Evolutionary conservation across 2,113 vertebrate species (phyloP).

Genomic region (Corydoras sp.): DNA sequence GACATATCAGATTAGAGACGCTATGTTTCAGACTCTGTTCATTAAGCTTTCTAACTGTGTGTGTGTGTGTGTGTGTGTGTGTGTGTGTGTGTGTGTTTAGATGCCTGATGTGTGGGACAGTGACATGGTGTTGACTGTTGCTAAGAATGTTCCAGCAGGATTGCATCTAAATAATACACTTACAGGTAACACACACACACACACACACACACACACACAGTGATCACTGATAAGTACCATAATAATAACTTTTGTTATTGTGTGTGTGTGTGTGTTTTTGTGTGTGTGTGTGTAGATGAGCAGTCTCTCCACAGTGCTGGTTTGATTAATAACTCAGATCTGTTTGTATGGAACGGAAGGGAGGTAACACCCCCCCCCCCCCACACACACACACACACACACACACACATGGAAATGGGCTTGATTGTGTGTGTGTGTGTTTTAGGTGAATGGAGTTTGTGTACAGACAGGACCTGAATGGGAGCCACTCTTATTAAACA

Average conservation of each 20-base stretch:
- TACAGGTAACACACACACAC: conserved; percentile 64
- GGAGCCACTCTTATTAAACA: conserved; percentile 78
- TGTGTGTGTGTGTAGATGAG: conserved; percentile 73
- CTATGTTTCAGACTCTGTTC: too few species aligned
- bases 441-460: conserved; percentile 74
- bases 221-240: neutral
- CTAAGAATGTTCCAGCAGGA: conserved; percentile 82
- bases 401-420: neutral
- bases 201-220: conserved; percentile 34
- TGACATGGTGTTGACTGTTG: conserved; percentile 81
- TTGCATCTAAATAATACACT: conserved; percentile 83
- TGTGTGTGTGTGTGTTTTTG: conserved; percentile 23
- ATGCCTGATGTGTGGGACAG: conserved; percentile 82
- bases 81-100: conserved; percentile 42
- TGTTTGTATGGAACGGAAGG: conserved; percentile 91
- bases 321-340: conserved; percentile 70
- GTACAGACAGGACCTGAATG: conserved; percentile 72
- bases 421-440: conserved; percentile 17
- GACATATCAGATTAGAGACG: too few species aligned
- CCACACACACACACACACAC: neutral
- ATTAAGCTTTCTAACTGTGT: neutral
- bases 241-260: neutral
- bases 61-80: neutral
- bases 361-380: conserved; percentile 74
- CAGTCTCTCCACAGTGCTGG: conserved; percentile 67